Evolutionary conservation across 2,113 vertebrate genomes (phyloP), one percentile per base, ranked within the genome.

Genomic region (Poeciliopsis turrubarensis): DNA sequence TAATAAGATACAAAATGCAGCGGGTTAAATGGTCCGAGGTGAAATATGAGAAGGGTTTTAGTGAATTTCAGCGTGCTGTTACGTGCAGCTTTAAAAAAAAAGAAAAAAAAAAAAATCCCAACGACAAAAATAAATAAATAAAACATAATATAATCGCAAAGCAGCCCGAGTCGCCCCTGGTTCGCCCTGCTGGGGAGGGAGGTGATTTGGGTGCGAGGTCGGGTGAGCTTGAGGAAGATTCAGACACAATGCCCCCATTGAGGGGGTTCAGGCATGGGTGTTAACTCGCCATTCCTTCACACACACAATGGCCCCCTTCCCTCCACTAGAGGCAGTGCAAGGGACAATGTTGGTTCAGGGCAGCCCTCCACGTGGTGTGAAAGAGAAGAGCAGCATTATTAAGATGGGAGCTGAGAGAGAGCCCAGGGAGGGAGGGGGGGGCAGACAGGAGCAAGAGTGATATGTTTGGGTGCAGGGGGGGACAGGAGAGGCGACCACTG

Each of bases 201-300:
- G 80, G 74, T 72, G 84, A 71, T 25, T 47, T 66, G 73, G 78
- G 51, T 85, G 81, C 72, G 79, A 90, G 81, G 51, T 85, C 85
- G 90, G 87, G 83, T 77, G 92, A 91, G 91, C 88, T 78, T 83
- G 68, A 65, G 78, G 89, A 92, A 89, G 90, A 90, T 93, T 95
- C 91, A 91, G 92, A 94, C 94, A 95, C 95, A 95, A 95, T 94
- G 91, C 78, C 71, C 82, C 92, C 91, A 94, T 94, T 94, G 93
- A 94, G 88, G 60, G 90, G 90, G 90, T 91, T 87, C 85, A 92
- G 84, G 94, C 87, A 95, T 87, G 93, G 94, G 91, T 95, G 93
- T 94, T 93, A 94, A 94, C 92, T 91, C 83, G 76, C 92, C 88
- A 92, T 93, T 93, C 90, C 92, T 90, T 91, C 92, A 92, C 92